These are phyloP conservation scores for Mugil cephalus DNA, from an alignment of 2,113 vertebrate species.

Conservation along the genomic window DNA sequence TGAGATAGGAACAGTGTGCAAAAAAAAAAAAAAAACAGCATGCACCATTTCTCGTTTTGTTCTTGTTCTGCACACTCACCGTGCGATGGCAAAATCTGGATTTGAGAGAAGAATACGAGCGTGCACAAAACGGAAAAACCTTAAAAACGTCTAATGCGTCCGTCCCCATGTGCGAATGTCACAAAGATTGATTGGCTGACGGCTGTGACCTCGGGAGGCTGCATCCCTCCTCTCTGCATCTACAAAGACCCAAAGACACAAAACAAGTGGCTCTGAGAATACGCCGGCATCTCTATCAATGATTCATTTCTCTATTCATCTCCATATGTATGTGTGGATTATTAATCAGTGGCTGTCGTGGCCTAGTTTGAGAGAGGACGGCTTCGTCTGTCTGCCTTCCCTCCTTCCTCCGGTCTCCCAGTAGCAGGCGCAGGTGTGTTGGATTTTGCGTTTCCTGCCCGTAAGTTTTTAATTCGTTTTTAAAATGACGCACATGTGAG, in stretches of 20 bases:
- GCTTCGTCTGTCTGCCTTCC: slow-evolving; percentile 52
- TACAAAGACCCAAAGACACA: slow-evolving; percentile 47
- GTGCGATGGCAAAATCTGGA: slow-evolving; percentile 4
- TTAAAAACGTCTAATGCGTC: neutral
- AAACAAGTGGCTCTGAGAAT: slow-evolving; percentile 58
- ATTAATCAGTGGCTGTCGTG: slow-evolving; percentile 78
- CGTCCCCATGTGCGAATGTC: neutral
- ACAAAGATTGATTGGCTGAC: slow-evolving; percentile 2
- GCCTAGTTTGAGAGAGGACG: slow-evolving; percentile 68
- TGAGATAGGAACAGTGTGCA: neutral
- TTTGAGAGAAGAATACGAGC: neutral
- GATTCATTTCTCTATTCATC: slow-evolving; percentile 74
- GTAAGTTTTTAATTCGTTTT: slow-evolving; percentile 34
- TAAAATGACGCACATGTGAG: slow-evolving; percentile 32
- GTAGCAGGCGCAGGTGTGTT: slow-evolving; percentile 28
- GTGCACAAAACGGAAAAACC: neutral
- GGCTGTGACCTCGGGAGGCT: slow-evolving; percentile 19
- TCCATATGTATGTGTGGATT: slow-evolving; percentile 78
- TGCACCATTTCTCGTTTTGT: too few species aligned
- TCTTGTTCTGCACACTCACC: neutral
- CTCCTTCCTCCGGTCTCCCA: slow-evolving; percentile 34
- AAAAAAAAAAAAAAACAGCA: neutral
- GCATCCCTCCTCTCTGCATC: slow-evolving; percentile 17
- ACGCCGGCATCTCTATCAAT: slow-evolving; percentile 59
- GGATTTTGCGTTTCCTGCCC: slow-evolving; percentile 50